Evolutionary conservation across 2,888 invertebrate genomes (phyloP), one percentile per base, ranked within the genome.

Genomic region (Thyatira batis): DNA sequence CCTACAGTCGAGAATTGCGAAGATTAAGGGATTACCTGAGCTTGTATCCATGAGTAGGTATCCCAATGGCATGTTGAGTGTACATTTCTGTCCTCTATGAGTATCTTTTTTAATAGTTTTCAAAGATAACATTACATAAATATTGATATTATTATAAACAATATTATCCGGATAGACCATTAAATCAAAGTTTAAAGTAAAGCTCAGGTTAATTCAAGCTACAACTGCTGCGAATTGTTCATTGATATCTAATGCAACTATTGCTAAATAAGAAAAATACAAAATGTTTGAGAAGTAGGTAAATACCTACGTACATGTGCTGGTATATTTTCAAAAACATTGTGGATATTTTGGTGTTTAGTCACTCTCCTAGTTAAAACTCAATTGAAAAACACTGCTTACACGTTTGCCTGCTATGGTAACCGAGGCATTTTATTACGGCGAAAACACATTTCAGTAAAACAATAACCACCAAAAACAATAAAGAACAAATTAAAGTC

Each of bases 381-480:
- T 61, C 63, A 69, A 64, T 62, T 64, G 64, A 66, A 62, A 60
- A 71, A 73, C 64, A 74, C 71, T 57, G 60, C 62, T 25, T 30
- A 69, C 74, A 71, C 65, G 60, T 53, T 58, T 57, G 63, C 61
- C 57, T 60, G 61, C 57, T 57, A 74, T 77, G 68, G 70, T 70
- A 82, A 78, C 78, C 71, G 73, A 74, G 71, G 73, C 75, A 77
- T 83, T 79, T 76, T 71, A 79, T 69, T 78, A 69, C 73, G 71
- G 76, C 71, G 67, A 76, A 76, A 81, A 76, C 89, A 89, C 90
- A 85, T 80, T 80, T 82, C 77, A 78, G 71, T 76, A 80, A 85
- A 86, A 87, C 86, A 84, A 88, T 86, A 84, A 89, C 87, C 88
- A 89, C 89, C 78, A 78, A 83, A 87, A 88, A 87, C 85, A 85